Conservation (phyloP, 2,113 vertebrate genomes). For the Sakesphorus luctuosus region DNA sequence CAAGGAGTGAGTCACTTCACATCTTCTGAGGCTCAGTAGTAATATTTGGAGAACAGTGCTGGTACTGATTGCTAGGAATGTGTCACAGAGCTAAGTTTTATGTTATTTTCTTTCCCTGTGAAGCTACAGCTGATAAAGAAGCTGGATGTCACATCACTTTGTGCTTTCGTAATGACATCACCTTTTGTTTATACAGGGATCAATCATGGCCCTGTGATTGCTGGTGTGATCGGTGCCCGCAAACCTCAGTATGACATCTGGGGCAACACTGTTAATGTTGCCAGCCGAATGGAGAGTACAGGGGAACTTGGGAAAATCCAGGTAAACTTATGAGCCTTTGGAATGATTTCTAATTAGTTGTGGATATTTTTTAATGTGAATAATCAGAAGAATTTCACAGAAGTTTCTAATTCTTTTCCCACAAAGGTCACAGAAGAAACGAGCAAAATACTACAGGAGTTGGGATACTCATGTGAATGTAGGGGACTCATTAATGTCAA, state of each 20-base stretch:
- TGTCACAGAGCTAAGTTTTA: not conserved
- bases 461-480: constrained; percentile 95
- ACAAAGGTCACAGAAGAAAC: constrained; percentile 94
- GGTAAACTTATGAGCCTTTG: constrained; percentile 69
- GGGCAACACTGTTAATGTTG: constrained; percentile 97
- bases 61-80: not conserved
- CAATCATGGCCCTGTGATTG: constrained; percentile 95
- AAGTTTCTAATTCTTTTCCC: constrained; percentile 5
- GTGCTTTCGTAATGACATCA: not conserved
- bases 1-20: not conserved
- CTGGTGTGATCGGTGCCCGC: constrained; percentile 96
- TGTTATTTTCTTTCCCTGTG: not conserved
- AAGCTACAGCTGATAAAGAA: not conserved
- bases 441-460: constrained; percentile 79
- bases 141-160: not conserved
- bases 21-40: not conserved
- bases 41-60: not conserved
- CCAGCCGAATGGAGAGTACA: constrained; percentile 96
- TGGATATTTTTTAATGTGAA: not conserved
- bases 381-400: not conserved
- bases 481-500: constrained; percentile 95
- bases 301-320: constrained; percentile 97
- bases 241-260: constrained; percentile 99
- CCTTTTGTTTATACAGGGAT: constrained; percentile 80
- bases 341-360: not conserved